These are phyloP conservation scores for Macrobrachium rosenbergii DNA, from an alignment of 1,140 invertebrate species.

Conservation along the genomic window DNA sequence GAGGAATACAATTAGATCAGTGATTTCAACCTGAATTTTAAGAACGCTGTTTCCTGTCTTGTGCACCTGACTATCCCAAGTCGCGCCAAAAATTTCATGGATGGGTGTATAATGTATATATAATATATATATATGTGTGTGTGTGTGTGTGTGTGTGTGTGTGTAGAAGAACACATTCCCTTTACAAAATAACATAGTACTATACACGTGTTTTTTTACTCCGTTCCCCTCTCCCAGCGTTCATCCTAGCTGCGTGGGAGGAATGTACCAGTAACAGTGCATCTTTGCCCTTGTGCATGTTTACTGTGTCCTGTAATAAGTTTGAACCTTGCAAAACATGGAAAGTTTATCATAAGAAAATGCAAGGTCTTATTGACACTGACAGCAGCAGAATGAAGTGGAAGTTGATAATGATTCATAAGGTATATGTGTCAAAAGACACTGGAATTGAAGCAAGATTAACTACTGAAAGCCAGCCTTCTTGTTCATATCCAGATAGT, in stretches of 20 bases:
- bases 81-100: too few relatives aligned
- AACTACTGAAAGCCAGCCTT: conserved; percentile 23
- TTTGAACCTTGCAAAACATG: conserved; percentile 26
- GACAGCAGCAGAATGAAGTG: conserved; percentile 11
- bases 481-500: conserved; percentile 11
- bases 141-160: not conserved
- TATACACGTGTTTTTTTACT: not conserved
- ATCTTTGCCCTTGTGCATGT: not conserved
- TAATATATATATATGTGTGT: not conserved
- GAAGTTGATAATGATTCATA: too few relatives aligned
- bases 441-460: not conserved
- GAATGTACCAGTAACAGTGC: not conserved
- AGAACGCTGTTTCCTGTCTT: too few relatives aligned
- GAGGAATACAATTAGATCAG: too few relatives aligned
- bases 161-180: not conserved
- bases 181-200: conserved; percentile 4
- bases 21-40: too few relatives aligned
- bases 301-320: not conserved
- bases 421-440: conserved; percentile 8
- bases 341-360: conserved; percentile 13
- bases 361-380: not conserved
- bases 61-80: too few relatives aligned
- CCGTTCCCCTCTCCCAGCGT: not conserved
- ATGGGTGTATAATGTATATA: too few relatives aligned
- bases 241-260: conserved; percentile 11